Evolutionary conservation across 2,888 invertebrate species (phyloP).

Genomic region (Eulithis testata): DNA sequence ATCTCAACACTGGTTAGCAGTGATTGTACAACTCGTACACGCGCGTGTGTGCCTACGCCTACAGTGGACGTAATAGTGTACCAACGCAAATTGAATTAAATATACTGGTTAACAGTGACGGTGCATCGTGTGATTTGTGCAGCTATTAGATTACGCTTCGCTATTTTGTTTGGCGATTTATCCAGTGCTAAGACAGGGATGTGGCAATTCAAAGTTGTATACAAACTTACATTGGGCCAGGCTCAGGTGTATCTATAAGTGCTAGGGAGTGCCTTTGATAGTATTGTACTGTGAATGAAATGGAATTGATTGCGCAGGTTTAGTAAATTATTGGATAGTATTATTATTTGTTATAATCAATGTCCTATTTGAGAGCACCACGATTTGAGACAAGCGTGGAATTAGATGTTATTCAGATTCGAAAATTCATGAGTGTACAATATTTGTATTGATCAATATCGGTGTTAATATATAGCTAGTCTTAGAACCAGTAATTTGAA

Average conservation of each 20-base stretch:
- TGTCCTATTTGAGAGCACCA: constrained; percentile 58
- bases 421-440: constrained; percentile 45
- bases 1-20: not conserved
- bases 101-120: constrained; percentile 4
- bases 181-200: constrained; percentile 47
- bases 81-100: not conserved
- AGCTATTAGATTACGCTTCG: constrained; percentile 17
- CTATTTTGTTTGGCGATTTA: constrained; percentile 28
- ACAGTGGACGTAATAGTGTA: not conserved
- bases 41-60: no score
- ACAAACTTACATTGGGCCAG: constrained; percentile 43
- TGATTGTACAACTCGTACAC: not conserved
- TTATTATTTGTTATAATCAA: constrained; percentile 61
- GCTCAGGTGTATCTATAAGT: constrained; percentile 46
- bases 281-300: constrained; percentile 50
- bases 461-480: constrained; percentile 37
- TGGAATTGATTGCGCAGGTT: constrained; percentile 52
- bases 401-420: constrained; percentile 50
- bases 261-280: constrained; percentile 66
- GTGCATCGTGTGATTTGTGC: constrained; percentile 19
- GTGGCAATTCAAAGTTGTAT: constrained; percentile 53
- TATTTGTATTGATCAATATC: constrained; percentile 39
- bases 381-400: constrained; percentile 44
- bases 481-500: constrained; percentile 36
- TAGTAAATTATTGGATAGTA: constrained; percentile 64